phyloP scores from a whole-genome alignment of 2,888 invertebrate species.

The Nomada ruficornis region DNA sequence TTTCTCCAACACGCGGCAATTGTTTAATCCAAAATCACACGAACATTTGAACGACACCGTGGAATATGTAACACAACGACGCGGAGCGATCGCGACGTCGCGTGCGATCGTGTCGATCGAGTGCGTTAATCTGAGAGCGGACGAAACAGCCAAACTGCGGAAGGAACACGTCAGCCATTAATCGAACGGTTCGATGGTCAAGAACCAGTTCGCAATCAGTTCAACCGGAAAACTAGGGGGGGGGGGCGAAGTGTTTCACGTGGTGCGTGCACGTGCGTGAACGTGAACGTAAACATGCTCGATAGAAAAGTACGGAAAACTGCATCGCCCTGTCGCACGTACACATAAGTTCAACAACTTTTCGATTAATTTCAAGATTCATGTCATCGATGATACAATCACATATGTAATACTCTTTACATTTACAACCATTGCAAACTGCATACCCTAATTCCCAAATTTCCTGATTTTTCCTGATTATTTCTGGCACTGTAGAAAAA shows the following conservation, averaged over 20 bases:
- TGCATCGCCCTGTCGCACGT: neutral
- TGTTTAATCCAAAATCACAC: neutral
- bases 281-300: constrained; percentile 54
- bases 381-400: no score
- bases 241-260: constrained; percentile 43
- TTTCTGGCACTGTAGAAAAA: no score
- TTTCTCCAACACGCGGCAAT: neutral
- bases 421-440: no score
- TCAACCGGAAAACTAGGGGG: constrained; percentile 79
- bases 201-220: constrained; percentile 82
- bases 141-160: constrained; percentile 61
- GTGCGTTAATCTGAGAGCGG: constrained; percentile 67
- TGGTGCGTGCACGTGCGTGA: constrained; percentile 61
- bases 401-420: no score
- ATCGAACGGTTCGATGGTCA: constrained; percentile 82
- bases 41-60: neutral
- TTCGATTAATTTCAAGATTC: neutral
- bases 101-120: constrained; percentile 63
- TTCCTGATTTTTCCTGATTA: no score
- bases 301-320: neutral
- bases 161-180: constrained; percentile 73
- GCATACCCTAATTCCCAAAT: no score
- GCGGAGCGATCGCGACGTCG: constrained; percentile 4
- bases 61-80: neutral
- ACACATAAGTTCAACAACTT: neutral